These are phyloP conservation scores for Cynopterus brachyotis DNA, from an alignment of 2,113 vertebrate genomes.

Conservation along the genomic window DNA sequence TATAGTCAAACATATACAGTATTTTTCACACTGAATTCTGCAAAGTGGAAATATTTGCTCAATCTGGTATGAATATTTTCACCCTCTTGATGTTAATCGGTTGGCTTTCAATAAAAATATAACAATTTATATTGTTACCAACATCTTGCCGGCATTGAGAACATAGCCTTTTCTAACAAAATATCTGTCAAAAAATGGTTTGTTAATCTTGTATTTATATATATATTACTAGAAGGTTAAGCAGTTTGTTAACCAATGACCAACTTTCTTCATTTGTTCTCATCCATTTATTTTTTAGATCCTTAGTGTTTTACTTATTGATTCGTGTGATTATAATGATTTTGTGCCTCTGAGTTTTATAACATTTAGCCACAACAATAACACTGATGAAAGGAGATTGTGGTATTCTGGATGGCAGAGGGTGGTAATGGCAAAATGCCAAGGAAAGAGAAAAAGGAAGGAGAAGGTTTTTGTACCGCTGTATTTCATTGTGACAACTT, in stretches of 20 bases:
- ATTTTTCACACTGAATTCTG: slow-evolving; percentile 5
- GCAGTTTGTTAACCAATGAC: not conserved
- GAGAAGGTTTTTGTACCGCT: slow-evolving; percentile 57
- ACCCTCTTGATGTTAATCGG: not conserved
- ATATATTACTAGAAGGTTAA: not conserved
- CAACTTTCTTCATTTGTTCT: not conserved
- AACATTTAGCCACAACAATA: slow-evolving; percentile 46
- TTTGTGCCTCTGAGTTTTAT: slow-evolving; percentile 10
- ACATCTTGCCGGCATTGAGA: not conserved
- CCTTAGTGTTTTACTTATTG: not conserved
- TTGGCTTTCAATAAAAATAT: slow-evolving; percentile 12
- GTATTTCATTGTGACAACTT: slow-evolving; percentile 45
- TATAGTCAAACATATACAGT: not conserved
- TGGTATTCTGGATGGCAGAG: not conserved
- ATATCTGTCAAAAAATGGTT: not conserved
- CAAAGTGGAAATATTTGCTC: slow-evolving; percentile 8
- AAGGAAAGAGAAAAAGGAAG: slow-evolving; percentile 6
- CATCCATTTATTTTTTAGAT: not conserved
- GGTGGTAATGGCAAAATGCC: slow-evolving; percentile 57
- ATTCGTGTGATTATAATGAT: not conserved
- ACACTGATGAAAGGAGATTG: not conserved
- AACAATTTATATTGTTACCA: not conserved
- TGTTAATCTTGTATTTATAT: not conserved
- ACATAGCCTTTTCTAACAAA: not conserved
- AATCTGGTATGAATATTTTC: not conserved